A percentile compares a stretch with the other conserved stretches of the same genome.
These are phyloP conservation scores for Tipula lateralis DNA, from an alignment of 2,888 invertebrate genomes.

Conservation along the genomic window DNA sequence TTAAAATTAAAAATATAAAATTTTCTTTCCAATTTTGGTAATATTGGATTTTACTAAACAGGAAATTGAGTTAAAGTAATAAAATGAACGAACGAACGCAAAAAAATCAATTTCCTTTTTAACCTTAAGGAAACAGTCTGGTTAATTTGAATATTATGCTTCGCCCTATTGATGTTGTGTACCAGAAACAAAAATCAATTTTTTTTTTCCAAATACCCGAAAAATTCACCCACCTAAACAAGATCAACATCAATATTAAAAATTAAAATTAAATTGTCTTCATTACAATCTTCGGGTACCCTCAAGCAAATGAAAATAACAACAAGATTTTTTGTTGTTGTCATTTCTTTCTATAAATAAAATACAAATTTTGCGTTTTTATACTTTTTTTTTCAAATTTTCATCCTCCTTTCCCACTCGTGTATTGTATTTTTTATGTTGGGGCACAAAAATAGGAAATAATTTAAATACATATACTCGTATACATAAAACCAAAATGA, in stretches of 20 bases:
- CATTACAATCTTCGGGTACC: not conserved
- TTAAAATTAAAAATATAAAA: not conserved
- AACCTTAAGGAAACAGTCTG: not conserved
- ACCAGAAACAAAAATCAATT: not conserved
- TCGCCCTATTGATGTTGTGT: not conserved
- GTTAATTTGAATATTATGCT: not conserved
- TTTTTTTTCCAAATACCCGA: not conserved
- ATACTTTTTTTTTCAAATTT: not conserved
- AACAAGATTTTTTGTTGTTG: not conserved
- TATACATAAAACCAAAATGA: not conserved
- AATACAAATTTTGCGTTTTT: not conserved
- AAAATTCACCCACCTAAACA: constrained; percentile 1
- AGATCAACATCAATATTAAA: constrained; percentile 24
- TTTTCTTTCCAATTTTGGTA: not conserved
- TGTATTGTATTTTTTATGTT: not conserved
- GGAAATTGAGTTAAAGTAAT: not conserved
- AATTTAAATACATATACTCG: not conserved
- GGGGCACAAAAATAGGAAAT: not conserved
- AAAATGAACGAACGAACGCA: not conserved
- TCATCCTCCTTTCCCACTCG: not conserved
- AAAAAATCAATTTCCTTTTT: not conserved
- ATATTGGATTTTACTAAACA: not conserved
- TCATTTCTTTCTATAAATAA: not conserved
- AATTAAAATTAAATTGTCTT: constrained; percentile 24
- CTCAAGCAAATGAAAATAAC: constrained; percentile 9